Evolutionary conservation across 1,140 invertebrate species (phyloP).

Genomic region (Calliopsis andreniformis): DNA sequence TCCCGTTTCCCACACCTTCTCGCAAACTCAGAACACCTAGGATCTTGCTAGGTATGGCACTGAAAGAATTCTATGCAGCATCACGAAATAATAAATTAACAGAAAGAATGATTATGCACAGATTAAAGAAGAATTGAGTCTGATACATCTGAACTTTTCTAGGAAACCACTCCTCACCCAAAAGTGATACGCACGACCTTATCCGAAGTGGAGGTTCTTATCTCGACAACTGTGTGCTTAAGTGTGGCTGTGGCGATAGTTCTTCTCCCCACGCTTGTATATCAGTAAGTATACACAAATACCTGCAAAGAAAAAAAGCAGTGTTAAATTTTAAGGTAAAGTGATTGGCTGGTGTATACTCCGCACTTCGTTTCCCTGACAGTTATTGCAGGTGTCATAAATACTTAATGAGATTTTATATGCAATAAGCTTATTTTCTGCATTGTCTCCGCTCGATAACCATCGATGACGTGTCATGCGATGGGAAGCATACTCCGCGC

Average conservation of each 20-base stretch:
- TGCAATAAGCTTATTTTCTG: neutral
- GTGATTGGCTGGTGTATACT: no score
- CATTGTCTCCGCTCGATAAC: neutral
- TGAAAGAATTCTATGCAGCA: no score
- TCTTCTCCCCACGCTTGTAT: neutral
- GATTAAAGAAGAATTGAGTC: no score
- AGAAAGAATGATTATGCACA: no score
- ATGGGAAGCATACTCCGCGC: neutral
- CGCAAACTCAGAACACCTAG: no score
- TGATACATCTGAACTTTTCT: no score
- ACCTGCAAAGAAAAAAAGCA: no score
- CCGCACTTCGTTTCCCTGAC: neutral
- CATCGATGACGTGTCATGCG: neutral
- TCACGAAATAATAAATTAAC: no score
- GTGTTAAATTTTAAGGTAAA: no score
- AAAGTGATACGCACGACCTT: neutral
- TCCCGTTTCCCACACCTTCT: no score
- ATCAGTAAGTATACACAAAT: slow-evolving; percentile 40
- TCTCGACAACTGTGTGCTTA: neutral
- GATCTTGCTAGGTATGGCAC: no score
- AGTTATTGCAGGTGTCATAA: neutral
- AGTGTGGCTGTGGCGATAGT: neutral
- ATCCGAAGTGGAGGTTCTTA: neutral
- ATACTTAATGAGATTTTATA: neutral
- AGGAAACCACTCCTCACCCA: neutral